These are phyloP conservation scores for Enchytraeus crypticus DNA, from an alignment of 2,888 invertebrate genomes.

Conservation along the genomic window DNA sequence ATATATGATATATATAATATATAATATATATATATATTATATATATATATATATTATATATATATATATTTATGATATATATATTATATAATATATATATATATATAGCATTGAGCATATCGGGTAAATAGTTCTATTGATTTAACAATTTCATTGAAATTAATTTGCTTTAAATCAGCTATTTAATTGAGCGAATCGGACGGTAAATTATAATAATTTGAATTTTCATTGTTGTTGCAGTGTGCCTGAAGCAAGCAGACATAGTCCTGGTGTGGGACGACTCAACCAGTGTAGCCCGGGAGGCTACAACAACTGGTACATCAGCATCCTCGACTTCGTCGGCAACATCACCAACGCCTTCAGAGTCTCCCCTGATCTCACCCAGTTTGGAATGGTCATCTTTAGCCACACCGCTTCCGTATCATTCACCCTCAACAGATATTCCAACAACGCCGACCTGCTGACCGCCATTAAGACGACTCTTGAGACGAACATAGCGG, in stretches of 20 bases:
- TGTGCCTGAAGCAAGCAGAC: slow-evolving; percentile 17
- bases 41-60: too few species aligned
- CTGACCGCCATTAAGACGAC: not conserved
- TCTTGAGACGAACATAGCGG: slow-evolving; percentile 17
- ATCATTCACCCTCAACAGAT: slow-evolving; percentile 2
- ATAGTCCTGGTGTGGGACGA: slow-evolving; percentile 12
- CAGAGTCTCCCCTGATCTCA: slow-evolving; percentile 10
- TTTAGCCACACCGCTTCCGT: slow-evolving; percentile 7
- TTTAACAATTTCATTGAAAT: too few species aligned
- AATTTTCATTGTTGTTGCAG: too few species aligned
- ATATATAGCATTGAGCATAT: too few species aligned
- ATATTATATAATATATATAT: too few species aligned
- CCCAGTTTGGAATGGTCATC: slow-evolving; percentile 7
- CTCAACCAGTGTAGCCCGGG: slow-evolving; percentile 13
- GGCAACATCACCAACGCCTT: slow-evolving; percentile 8
- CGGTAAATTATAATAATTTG: too few species aligned
- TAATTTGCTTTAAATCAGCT: too few species aligned
- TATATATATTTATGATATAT: too few species aligned
- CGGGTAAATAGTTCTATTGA: too few species aligned
- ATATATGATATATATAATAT: too few species aligned
- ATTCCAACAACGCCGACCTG: not conserved
- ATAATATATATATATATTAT: too few species aligned
- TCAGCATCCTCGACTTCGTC: slow-evolving; percentile 12
- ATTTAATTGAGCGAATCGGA: too few species aligned
- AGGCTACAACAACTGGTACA: slow-evolving; percentile 11